Percentiles rank a stretch among this genome's conserved stretches.
Evolutionary conservation across 2,888 invertebrate genomes (phyloP).

Genomic region (Drosophila birchii): DNA sequence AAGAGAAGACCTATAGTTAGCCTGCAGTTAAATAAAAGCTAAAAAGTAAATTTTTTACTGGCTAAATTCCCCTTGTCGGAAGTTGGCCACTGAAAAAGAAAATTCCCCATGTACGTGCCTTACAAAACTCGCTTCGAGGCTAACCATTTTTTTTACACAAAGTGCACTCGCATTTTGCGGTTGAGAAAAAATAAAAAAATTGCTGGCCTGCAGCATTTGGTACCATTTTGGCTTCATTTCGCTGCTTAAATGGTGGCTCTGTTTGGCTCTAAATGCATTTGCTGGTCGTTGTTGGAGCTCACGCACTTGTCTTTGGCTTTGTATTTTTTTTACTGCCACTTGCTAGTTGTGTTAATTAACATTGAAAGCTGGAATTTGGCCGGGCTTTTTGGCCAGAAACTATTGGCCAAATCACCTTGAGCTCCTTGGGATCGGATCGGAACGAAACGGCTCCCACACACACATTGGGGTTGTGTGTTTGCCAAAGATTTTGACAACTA

Average conservation of each 20-base stretch:
- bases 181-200: slow-evolving; percentile 24
- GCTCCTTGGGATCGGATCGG: slow-evolving; percentile 56
- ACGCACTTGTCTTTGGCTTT: slow-evolving; percentile 49
- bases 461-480: slow-evolving; percentile 52
- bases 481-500: slow-evolving; percentile 65
- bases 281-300: slow-evolving; percentile 13
- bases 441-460: slow-evolving; percentile 29
- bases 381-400: slow-evolving; percentile 52
- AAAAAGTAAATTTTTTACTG: not conserved
- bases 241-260: slow-evolving; percentile 30
- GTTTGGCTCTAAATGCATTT: slow-evolving; percentile 40
- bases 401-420: slow-evolving; percentile 59
- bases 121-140: slow-evolving; percentile 24
- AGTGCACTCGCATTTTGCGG: slow-evolving; percentile 37
- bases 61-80: slow-evolving; percentile 18
- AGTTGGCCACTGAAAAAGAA: slow-evolving; percentile 20
- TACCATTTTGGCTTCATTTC: slow-evolving; percentile 22
- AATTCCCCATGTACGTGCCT: slow-evolving; percentile 24
- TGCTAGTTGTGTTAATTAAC: slow-evolving; percentile 70
- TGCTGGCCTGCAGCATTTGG: slow-evolving; percentile 14
- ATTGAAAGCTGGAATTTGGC: slow-evolving; percentile 62
- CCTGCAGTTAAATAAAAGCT: slow-evolving; percentile 1
- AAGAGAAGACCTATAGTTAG: not conserved
- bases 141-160: slow-evolving; percentile 12
- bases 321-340: slow-evolving; percentile 2